Percentiles rank a stretch among this genome's conserved stretches.
Evolutionary conservation across 2,888 invertebrate species (phyloP).

Genomic region (Ectobius pallidus): DNA sequence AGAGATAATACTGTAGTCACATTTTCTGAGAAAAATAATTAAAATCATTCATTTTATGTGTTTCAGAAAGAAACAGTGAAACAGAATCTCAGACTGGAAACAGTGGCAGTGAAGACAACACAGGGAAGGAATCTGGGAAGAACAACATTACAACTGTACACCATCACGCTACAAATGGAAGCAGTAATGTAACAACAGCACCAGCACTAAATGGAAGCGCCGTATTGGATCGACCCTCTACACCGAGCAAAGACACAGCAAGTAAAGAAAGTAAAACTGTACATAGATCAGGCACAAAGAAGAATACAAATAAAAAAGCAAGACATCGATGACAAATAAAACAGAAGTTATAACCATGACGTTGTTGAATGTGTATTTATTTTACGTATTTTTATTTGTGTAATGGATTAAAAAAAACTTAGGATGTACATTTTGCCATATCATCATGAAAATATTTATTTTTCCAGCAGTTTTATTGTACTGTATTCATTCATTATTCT

Average conservation of each 20-base stretch:
- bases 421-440: neutral
- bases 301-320: slow-evolving; percentile 80
- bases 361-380: neutral
- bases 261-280: slow-evolving; percentile 58
- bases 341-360: neutral
- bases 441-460: neutral
- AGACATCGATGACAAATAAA: slow-evolving; percentile 68
- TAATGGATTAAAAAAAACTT: neutral
- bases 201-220: slow-evolving; percentile 58
- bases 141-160: slow-evolving; percentile 36
- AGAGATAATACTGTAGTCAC: too few species aligned
- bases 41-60: too few species aligned
- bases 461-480: neutral
- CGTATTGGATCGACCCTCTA: slow-evolving; percentile 58
- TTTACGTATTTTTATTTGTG: neutral
- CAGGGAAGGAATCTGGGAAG: slow-evolving; percentile 41
- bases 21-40: too few species aligned
- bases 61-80: slow-evolving; percentile 85
- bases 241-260: slow-evolving; percentile 56
- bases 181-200: slow-evolving; percentile 49
- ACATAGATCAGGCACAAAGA: slow-evolving; percentile 66
- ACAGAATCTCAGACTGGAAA: slow-evolving; percentile 80
- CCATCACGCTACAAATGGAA: slow-evolving; percentile 39
- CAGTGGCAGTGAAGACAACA: slow-evolving; percentile 60
- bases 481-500: neutral